phyloP scores from a whole-genome alignment of 2,113 vertebrate species.

The Esox niger region DNA sequence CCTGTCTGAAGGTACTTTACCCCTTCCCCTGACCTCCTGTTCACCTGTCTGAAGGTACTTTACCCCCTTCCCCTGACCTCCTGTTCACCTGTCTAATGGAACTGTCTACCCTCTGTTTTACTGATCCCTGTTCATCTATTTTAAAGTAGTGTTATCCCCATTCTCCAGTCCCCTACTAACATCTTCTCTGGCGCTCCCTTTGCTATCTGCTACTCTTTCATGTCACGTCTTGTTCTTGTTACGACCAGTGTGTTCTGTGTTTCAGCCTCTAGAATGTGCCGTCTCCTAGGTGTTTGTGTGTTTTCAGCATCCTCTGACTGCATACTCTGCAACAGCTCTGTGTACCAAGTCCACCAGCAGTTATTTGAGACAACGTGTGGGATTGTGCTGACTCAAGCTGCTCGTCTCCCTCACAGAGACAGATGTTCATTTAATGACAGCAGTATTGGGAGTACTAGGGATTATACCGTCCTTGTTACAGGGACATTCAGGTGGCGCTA shows the following conservation, averaged over 20 bases:
- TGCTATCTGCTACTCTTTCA: too few relatives aligned
- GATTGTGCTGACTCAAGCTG: slow-evolving; percentile 36
- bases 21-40: too few relatives aligned
- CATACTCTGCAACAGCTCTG: slow-evolving; percentile 40
- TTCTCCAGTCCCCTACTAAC: too few relatives aligned
- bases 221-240: too few relatives aligned
- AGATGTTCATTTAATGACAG: neutral
- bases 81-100: too few relatives aligned
- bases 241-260: slow-evolving; percentile 51
- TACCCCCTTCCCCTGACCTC: too few relatives aligned
- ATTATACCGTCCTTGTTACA: neutral
- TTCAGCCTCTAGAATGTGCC: slow-evolving; percentile 61
- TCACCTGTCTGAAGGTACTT: too few relatives aligned
- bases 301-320: slow-evolving; percentile 35
- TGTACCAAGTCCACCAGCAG: slow-evolving; percentile 1
- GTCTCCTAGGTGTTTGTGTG: slow-evolving; percentile 30
- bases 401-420: slow-evolving; percentile 16
- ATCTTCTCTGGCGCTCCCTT: too few relatives aligned
- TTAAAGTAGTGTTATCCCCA: too few relatives aligned
- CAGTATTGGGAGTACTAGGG: neutral
- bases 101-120: too few relatives aligned
- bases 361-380: slow-evolving; percentile 33
- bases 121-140: too few relatives aligned
- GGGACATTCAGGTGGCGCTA: neutral
- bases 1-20: too few relatives aligned